Base-by-base conservation (phyloP, 2,797 vertebrate species). In the Nyctibius grandis region DNA sequence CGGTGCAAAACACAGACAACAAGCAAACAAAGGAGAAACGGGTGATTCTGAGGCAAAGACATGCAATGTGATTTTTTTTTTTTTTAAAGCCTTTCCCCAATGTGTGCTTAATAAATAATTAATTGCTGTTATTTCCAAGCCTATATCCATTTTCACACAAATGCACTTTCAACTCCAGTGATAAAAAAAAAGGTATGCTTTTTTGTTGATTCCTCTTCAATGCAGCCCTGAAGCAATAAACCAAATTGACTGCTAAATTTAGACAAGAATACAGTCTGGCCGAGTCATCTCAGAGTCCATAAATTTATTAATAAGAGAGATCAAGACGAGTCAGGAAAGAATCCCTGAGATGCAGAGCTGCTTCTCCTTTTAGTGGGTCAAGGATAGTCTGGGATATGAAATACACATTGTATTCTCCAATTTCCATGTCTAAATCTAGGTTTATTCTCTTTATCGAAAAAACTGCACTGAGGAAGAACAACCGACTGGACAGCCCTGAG, bases 221-320 rank as follows among this genome's bases (percentile, higher is more conserved):
- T 45, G 60, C 44, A 91, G 60, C 78, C 85, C 91, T 88, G 87
- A 85, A 91, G 95, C 77, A 82, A 92, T 76, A 92, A 96, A 88
- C 61, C 93, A 93, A 97, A 97, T 89, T 95, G 95, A 94, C 72
- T 97, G 95, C 94, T 96, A 95, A 97, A 94, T 95, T 91, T 96
- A 97, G 92, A 89, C 87, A 93, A 65, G 93, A 92, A 89, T 42
- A 48, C 73, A 88, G 89, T 60, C 91, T 93, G 84, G 84, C 80
- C 19, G 0, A 94, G 88, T 88, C 77, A 81, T 80, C 84, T 70
- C 34, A 23, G 60, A 78, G 53, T 73, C 88, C 76, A 97, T 96
- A 57, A 33, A 96, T 95, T 74, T 96, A 97, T 97, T 96, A 97
- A 91, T 94, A 91, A 91, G 53, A 57, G 85, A 94, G 73, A 95